phyloP scores from a whole-genome alignment of 92 coral and sea anemone genomes.

The Nematostella vectensis region DNA sequence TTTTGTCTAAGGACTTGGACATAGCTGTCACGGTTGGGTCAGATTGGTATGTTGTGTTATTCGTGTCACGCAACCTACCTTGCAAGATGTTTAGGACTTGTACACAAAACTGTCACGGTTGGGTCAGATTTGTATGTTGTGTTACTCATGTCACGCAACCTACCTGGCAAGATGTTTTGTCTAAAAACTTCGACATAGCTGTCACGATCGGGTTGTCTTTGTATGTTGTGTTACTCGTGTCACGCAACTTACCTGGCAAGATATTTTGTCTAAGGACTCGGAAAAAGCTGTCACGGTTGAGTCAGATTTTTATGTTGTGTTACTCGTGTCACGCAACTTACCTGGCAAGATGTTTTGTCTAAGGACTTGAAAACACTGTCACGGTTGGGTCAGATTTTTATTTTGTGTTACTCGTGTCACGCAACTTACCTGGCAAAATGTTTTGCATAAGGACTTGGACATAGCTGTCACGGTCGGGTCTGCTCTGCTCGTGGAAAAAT shows the following conservation, averaged over 20 bases:
- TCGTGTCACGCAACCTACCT: too few relatives aligned
- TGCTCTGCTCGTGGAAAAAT: conserved; percentile 92
- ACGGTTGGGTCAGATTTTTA: conserved; percentile 75
- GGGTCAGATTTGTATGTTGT: too few relatives aligned
- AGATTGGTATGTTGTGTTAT: conserved; percentile 86
- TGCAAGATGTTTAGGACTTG: too few relatives aligned
- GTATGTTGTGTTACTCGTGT: neutral
- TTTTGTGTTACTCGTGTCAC: too few relatives aligned
- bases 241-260: neutral
- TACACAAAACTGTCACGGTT: too few relatives aligned
- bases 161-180: neutral
- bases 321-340: conserved; percentile 22
- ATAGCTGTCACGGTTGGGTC: conserved; percentile 81
- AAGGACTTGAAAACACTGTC: conserved; percentile 55
- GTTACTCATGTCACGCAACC: neutral
- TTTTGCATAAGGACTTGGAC: conserved; percentile 46
- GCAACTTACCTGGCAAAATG: conserved; percentile 52
- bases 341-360: conserved; percentile 56
- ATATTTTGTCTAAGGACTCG: neutral
- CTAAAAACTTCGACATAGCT: neutral
- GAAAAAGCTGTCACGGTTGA: neutral
- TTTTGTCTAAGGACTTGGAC: conserved; percentile 53
- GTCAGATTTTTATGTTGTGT: neutral
- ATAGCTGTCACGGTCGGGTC: conserved; percentile 82
- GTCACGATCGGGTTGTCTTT: neutral